These are phyloP conservation scores for Morpho deidamia DNA, from an alignment of 2,888 invertebrate genomes.

Conservation along the genomic window DNA sequence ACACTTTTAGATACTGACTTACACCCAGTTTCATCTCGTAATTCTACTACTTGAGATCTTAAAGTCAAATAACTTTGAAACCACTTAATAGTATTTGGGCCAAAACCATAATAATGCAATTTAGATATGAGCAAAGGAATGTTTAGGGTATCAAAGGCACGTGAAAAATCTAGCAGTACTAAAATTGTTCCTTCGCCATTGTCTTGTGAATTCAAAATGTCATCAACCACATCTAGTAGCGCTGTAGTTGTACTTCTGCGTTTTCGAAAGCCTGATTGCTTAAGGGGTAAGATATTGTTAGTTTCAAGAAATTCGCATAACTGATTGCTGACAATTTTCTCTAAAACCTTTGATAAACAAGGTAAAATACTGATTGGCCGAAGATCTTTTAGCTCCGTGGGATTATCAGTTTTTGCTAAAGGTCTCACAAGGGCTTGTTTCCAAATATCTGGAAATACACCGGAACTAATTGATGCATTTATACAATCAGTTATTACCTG, in stretches of 20 bases:
- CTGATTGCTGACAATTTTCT: constrained; percentile 7
- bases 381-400: constrained; percentile 6
- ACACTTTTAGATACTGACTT: no score
- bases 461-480: neutral
- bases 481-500: neutral
- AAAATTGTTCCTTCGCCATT: no score
- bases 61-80: no score
- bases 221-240: neutral
- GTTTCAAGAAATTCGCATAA: constrained; percentile 3
- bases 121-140: no score
- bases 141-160: no score
- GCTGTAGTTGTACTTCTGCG: constrained; percentile 4
- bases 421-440: neutral
- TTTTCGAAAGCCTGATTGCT: constrained; percentile 9
- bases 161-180: no score
- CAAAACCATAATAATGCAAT: no score
- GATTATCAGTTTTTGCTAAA: neutral
- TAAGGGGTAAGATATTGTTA: neutral
- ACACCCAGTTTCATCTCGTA: no score
- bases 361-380: constrained; percentile 14
- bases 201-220: no score
- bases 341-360: constrained; percentile 12
- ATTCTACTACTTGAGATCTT: no score
- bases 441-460: neutral
- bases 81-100: no score